Conservation (phyloP, 2,113 vertebrate genomes). For the Turdus rufiventris region DNA sequence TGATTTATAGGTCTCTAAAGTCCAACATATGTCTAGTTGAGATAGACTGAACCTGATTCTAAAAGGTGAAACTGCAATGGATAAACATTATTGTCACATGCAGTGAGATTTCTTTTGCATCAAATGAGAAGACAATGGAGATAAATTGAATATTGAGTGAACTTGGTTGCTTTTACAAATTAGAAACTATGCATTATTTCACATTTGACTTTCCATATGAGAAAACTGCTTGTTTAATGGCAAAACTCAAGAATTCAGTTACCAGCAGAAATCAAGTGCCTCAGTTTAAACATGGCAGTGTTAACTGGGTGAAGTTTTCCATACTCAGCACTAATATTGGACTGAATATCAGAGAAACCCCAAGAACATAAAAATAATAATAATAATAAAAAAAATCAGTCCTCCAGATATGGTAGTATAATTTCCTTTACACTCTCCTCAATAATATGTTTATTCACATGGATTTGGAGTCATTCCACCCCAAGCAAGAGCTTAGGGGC, state of each 20-base stretch:
- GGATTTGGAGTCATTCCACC: not conserved
- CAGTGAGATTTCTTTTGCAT: not conserved
- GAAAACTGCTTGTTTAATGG: not conserved
- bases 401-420: not conserved
- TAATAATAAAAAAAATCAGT: not conserved
- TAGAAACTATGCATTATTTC: not conserved
- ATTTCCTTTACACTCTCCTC: not conserved
- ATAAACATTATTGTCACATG: not conserved
- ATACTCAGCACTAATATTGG: not conserved
- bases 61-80: not conserved
- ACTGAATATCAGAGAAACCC: not conserved
- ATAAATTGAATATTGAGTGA: not conserved
- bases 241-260: not conserved
- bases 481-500: not conserved
- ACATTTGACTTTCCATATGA: not conserved
- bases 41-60: not conserved
- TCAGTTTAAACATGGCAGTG: not conserved
- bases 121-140: not conserved
- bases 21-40: fast-evolving
- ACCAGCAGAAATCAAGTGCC: not conserved
- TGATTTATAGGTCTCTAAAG: not conserved
- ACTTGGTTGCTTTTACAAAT: not conserved
- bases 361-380: not conserved
- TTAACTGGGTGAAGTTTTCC: not conserved
- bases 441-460: not conserved